These are phyloP conservation scores for Pseudochaenichthys georgianus DNA, from an alignment of 2,797 vertebrate species.

Conservation along the genomic window DNA sequence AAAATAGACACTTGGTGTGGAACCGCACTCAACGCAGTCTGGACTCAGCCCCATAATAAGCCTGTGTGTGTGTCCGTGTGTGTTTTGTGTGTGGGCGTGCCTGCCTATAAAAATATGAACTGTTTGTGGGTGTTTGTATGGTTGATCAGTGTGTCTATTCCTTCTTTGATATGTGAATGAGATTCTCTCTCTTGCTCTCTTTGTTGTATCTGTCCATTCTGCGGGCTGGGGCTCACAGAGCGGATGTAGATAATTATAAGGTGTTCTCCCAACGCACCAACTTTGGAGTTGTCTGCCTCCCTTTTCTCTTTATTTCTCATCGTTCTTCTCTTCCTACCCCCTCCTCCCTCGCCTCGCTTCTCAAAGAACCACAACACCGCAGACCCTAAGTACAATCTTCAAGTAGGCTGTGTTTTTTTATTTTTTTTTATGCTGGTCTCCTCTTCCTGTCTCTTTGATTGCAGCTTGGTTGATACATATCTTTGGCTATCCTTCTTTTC, in stretches of 20 bases:
- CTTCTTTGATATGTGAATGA: slow-evolving; percentile 51
- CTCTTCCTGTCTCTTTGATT: slow-evolving; percentile 69
- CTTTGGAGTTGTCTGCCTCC: slow-evolving; percentile 75
- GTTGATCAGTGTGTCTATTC: slow-evolving; percentile 44
- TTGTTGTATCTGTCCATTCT: slow-evolving; percentile 57
- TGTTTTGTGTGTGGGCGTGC: slow-evolving; percentile 52
- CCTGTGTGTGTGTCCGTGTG: slow-evolving; percentile 24
- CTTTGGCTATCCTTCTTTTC: slow-evolving; percentile 57
- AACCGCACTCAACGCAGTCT: slow-evolving; percentile 82
- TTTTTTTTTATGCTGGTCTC: slow-evolving; percentile 35
- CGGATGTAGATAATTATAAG: slow-evolving; percentile 87
- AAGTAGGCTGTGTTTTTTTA: slow-evolving; percentile 39
- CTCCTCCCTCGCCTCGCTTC: slow-evolving; percentile 53
- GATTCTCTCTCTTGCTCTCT: slow-evolving; percentile 24
- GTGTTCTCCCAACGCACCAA: slow-evolving; percentile 72
- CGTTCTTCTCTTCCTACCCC: slow-evolving; percentile 41
- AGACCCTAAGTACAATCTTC: slow-evolving; percentile 76
- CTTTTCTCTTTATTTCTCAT: slow-evolving; percentile 49
- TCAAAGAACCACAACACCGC: slow-evolving; percentile 71
- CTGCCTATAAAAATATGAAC: slow-evolving; percentile 44
- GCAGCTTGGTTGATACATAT: slow-evolving; percentile 62
- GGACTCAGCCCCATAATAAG: slow-evolving; percentile 79
- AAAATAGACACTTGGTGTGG: slow-evolving; percentile 80
- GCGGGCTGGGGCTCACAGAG: slow-evolving; percentile 69
- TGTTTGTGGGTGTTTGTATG: slow-evolving; percentile 53